These are phyloP conservation scores for Diloba caeruleocephala DNA, from an alignment of 2,888 invertebrate species.

Conservation along the genomic window DNA sequence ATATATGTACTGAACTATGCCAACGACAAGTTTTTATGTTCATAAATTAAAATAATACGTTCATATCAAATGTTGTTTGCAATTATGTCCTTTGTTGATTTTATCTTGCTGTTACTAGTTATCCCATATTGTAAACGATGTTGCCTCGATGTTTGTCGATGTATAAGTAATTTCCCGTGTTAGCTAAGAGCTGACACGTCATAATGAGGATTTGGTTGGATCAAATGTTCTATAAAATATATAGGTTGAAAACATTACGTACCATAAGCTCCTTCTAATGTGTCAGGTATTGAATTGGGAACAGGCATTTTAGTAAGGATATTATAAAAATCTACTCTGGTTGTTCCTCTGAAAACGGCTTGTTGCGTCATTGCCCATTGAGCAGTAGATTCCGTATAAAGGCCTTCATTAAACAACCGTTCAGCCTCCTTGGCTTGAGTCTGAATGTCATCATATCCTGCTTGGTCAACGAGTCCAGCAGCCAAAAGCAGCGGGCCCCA, in stretches of 20 bases:
- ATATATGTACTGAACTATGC: no score
- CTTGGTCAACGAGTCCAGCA: slow-evolving; percentile 92
- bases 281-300: slow-evolving; percentile 51
- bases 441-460: slow-evolving; percentile 90
- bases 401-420: slow-evolving; percentile 86
- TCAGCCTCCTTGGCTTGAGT: slow-evolving; percentile 88
- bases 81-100: no score
- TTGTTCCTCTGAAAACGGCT: slow-evolving; percentile 90
- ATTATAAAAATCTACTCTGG: slow-evolving; percentile 94
- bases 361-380: slow-evolving; percentile 91
- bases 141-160: no score
- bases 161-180: no score
- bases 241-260: slow-evolving; percentile 14
- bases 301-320: slow-evolving; percentile 89
- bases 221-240: neutral
- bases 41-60: no score
- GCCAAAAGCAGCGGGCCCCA: slow-evolving; percentile 95
- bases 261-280: slow-evolving; percentile 63
- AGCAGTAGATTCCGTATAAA: slow-evolving; percentile 90
- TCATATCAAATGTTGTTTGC: no score
- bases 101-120: no score
- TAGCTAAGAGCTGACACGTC: no score
- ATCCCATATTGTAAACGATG: no score
- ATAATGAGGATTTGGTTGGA: no score
- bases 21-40: no score